phyloP scores from a whole-genome alignment of 2,797 vertebrate species.

The Hyperoplus lanceolatus region DNA sequence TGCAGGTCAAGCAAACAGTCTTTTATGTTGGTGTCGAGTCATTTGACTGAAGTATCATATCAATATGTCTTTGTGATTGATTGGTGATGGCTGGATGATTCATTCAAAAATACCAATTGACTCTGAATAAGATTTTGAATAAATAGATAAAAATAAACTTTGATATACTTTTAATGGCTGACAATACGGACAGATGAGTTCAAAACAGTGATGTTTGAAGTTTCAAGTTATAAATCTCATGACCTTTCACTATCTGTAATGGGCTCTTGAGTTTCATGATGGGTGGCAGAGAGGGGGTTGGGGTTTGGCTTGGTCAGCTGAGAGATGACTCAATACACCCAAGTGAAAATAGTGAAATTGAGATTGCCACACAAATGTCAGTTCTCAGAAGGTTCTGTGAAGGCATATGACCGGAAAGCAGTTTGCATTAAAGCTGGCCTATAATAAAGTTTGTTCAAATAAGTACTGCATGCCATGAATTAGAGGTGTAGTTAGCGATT shows the following conservation, averaged over 20 bases:
- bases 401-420: not conserved
- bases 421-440: no score
- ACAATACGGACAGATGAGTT: not conserved
- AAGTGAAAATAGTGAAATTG: not conserved
- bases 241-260: slow-evolving; percentile 28
- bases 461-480: no score
- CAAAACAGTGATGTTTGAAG: not conserved
- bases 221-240: not conserved
- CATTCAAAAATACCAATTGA: not conserved
- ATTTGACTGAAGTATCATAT: not conserved
- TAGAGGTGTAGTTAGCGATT: no score
- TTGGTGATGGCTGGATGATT: not conserved
- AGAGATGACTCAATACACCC: not conserved
- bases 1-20: slow-evolving; percentile 14
- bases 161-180: not conserved
- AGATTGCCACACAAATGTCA: not conserved
- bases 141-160: not conserved
- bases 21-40: not conserved
- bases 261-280: slow-evolving; percentile 12
- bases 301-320: not conserved
- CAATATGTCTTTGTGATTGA: not conserved
- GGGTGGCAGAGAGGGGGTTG: slow-evolving; percentile 3
- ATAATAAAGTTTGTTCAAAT: no score
- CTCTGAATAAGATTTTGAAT: not conserved
- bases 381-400: no score